Base-by-base conservation (phyloP, 2,888 invertebrate species). In the Athalia circularis region DNA sequence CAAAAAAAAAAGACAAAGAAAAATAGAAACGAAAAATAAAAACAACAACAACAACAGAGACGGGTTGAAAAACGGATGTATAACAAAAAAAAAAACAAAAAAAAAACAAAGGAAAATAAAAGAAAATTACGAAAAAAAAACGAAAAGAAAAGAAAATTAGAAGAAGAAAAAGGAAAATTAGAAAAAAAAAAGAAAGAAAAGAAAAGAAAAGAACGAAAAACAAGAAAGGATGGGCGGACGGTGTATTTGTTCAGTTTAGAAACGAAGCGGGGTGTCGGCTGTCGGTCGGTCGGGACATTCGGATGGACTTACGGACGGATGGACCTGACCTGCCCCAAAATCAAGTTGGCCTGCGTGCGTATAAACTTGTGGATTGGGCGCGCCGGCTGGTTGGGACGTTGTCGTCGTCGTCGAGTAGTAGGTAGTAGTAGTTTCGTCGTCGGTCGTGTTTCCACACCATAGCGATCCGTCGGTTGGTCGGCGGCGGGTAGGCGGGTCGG, bases 311-410 rank as follows among this genome's bases (percentile, higher is more conserved):
- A 68, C 70, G 11, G 65, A 77, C 65, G 9, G 76, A 65, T 45
- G 29, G 80, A 78, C 81, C 80, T 82, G 82, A 82, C 82, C 82
- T 82, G 82, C 82, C 82, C 80, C 82, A 82, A 82, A 81, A 82
- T 82, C 80, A 78, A 79, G 79, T 64, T 65, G 78, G 59, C 74
- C 65, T 59, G 65, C 77, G 65, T 78, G 70, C 15, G 68, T 79
- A 70, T n/a, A 74, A n/a, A 68, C 70, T 65, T 77, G 68, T 70
- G 59, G 76, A 65, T 65, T 52, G 61, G 45, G 15, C 72, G 57
- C 72, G 72, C 59, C 72, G 45, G 72, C 47, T 57, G 59, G 47
- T 13, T 29, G 29, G 29, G 29, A 11, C 67, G 48, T 29, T 9
- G 64, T 15, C 45, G 6, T 5, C 47, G 47, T 45, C 29, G 29